phyloP scores from a whole-genome alignment of 2,113 vertebrate species.

The Dunckerocampus dactyliophorus region DNA sequence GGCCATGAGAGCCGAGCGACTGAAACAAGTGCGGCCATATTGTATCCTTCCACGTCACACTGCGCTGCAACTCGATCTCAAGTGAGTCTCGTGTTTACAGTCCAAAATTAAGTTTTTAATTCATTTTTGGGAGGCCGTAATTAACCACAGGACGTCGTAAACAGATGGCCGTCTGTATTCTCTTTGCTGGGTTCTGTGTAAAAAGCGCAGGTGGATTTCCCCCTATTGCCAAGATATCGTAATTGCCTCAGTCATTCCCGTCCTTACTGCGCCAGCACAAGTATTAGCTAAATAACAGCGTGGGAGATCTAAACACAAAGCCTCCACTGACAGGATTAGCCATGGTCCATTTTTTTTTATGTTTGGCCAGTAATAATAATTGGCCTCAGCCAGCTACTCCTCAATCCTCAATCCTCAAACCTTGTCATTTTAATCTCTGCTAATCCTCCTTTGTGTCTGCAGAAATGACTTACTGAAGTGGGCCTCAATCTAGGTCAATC shows the following conservation, averaged over 20 bases:
- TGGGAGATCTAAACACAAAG: constrained; percentile 29
- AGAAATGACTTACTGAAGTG: constrained; percentile 65
- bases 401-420: constrained; percentile 59
- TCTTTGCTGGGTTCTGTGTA: no score
- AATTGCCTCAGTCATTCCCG: not conserved
- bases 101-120: no score
- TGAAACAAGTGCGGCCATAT: no score
- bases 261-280: not conserved
- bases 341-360: constrained; percentile 38
- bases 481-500: constrained; percentile 67
- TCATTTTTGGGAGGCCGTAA: no score
- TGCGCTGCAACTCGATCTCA: no score
- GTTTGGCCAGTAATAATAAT: constrained; percentile 64
- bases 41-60: no score
- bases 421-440: constrained; percentile 68
- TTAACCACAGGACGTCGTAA: no score
- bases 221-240: not conserved
- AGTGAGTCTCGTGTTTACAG: no score
- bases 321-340: constrained; percentile 41
- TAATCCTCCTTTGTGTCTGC: constrained; percentile 69
- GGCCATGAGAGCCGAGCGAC: no score
- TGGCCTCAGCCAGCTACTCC: constrained; percentile 59
- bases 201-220: not conserved
- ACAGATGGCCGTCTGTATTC: no score
- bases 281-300: constrained; percentile 30